Evolutionary conservation across 2,888 invertebrate species (phyloP).

Genomic region (Drosophila peninsularis): DNA sequence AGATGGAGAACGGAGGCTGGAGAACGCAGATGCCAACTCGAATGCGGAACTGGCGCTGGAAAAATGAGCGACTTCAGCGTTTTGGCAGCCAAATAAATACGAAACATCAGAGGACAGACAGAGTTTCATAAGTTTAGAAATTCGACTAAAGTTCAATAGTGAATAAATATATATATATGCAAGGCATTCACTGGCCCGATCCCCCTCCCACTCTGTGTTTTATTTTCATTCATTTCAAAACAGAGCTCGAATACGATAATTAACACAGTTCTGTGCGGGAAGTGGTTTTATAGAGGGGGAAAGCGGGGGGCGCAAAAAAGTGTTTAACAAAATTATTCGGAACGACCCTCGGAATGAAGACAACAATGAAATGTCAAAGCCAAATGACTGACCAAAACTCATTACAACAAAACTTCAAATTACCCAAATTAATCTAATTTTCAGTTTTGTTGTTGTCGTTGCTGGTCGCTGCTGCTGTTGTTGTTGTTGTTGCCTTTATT

Average conservation of each 20-base stretch:
- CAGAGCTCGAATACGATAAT: slow-evolving; percentile 28
- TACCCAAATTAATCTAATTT: slow-evolving; percentile 82
- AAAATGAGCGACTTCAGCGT: slow-evolving; percentile 69
- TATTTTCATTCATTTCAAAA: slow-evolving; percentile 11
- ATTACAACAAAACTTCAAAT: slow-evolving; percentile 82
- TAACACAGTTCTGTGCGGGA: slow-evolving; percentile 22
- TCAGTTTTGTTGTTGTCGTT: slow-evolving; percentile 48
- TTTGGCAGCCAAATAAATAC: slow-evolving; percentile 79
- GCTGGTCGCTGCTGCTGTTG: slow-evolving; percentile 32
- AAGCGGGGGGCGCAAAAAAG: slow-evolving; percentile 3
- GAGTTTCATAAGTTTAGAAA: slow-evolving; percentile 48
- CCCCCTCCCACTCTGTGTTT: background rate
- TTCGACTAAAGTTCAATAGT: slow-evolving; percentile 33
- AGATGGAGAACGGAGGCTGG: slow-evolving; percentile 38
- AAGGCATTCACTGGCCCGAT: background rate
- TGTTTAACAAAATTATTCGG: slow-evolving; percentile 37
- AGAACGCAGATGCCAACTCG: slow-evolving; percentile 37
- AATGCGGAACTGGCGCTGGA: slow-evolving; percentile 73
- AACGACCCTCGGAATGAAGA: slow-evolving; percentile 65
- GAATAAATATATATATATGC: slow-evolving; percentile 36
- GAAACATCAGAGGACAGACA: slow-evolving; percentile 50
- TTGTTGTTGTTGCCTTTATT: slow-evolving; percentile 48
- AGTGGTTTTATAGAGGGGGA: slow-evolving; percentile 12
- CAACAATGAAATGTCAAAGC: slow-evolving; percentile 72
- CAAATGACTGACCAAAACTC: slow-evolving; percentile 78